phyloP scores from a whole-genome alignment of 2,113 vertebrate species.

The Grammomys dolichurus region DNA sequence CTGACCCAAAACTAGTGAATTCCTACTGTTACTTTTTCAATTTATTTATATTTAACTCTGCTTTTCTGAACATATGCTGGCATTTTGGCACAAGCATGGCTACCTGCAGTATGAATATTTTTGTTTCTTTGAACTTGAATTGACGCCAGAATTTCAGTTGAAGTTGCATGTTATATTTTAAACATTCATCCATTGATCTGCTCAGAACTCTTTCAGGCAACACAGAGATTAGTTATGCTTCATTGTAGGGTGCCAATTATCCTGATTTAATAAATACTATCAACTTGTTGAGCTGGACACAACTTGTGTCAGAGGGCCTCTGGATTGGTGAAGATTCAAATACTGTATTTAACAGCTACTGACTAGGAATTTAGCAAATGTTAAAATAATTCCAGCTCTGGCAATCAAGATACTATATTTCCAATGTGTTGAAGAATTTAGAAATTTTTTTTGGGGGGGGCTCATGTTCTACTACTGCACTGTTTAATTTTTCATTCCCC shows the following conservation, averaged over 20 bases:
- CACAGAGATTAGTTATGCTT: background rate
- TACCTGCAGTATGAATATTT: background rate
- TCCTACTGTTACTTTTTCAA: background rate
- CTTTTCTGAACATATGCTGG: constrained; percentile 13
- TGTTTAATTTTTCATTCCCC: background rate
- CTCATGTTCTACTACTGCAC: background rate
- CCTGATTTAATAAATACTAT: background rate
- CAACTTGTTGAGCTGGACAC: background rate
- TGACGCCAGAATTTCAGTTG: background rate
- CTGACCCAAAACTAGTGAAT: background rate
- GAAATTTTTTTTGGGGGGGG: too few relatives aligned
- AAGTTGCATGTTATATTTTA: background rate
- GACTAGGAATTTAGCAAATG: background rate
- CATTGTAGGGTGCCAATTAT: background rate
- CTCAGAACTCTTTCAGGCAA: background rate
- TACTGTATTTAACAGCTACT: background rate
- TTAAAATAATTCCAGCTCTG: background rate
- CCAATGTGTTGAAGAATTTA: background rate
- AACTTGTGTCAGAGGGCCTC: background rate
- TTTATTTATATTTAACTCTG: constrained; percentile 47
- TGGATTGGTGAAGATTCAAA: background rate
- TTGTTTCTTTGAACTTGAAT: constrained; percentile 21
- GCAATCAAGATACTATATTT: background rate
- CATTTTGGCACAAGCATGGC: background rate
- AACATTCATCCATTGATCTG: background rate